These are phyloP conservation scores for Lordiphosa andalusiaca DNA, from an alignment of 2,888 invertebrate genomes.

Conservation along the genomic window DNA sequence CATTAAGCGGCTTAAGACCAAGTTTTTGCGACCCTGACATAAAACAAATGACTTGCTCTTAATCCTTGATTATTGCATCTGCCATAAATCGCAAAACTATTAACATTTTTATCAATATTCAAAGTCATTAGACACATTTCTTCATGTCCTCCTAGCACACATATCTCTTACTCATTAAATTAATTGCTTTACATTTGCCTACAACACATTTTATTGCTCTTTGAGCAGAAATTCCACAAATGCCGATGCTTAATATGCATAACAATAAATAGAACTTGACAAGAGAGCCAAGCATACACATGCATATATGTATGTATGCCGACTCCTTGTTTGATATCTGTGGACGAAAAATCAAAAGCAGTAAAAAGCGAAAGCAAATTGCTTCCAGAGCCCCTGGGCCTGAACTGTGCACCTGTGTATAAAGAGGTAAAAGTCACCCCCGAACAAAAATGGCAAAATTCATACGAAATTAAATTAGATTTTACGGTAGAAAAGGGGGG, in stretches of 20 bases:
- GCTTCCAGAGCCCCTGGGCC: slow-evolving; percentile 47
- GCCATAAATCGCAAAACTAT: no score
- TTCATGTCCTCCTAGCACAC: background rate
- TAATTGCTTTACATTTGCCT: no score
- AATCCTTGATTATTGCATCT: no score
- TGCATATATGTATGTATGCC: background rate
- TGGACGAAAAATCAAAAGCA: background rate
- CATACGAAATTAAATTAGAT: slow-evolving; percentile 71
- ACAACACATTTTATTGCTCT: slow-evolving; percentile 7
- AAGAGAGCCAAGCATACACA: slow-evolving; percentile 1
- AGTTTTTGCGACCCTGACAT: no score
- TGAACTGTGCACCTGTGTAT: slow-evolving; percentile 4
- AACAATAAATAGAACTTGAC: slow-evolving; percentile 47
- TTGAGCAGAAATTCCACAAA: slow-evolving; percentile 18
- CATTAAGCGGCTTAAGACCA: no score
- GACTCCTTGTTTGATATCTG: no score
- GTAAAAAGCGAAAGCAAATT: slow-evolving; percentile 69
- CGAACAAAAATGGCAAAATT: slow-evolving; percentile 44
- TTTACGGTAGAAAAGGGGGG: slow-evolving; percentile 53
- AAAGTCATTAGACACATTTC: background rate
- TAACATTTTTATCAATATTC: background rate
- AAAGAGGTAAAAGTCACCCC: slow-evolving; percentile 14
- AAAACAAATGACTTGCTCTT: no score
- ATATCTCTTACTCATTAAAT: no score
- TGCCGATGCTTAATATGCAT: slow-evolving; percentile 58